phyloP scores from a whole-genome alignment of 2,888 invertebrate genomes.

The Troglohyphantes excavatus region DNA sequence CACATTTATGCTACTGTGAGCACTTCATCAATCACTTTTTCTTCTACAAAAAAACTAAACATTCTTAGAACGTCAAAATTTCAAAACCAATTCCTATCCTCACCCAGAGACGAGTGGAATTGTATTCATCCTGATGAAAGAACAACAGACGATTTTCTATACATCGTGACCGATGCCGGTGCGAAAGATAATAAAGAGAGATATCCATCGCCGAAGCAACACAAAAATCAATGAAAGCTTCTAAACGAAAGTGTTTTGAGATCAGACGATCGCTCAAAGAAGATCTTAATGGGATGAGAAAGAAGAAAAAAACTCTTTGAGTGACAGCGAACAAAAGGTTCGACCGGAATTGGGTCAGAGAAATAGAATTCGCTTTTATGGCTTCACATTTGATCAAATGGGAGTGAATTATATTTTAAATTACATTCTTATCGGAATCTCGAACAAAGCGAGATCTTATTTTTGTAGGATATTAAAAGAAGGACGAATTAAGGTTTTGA shows the following conservation, averaged over 20 bases:
- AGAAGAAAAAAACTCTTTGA: background rate
- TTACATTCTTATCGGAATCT: background rate
- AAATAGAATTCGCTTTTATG: constrained; percentile 4
- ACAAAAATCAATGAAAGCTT: background rate
- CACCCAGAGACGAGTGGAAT: too few species aligned
- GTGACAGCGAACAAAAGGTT: background rate
- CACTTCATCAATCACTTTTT: too few species aligned
- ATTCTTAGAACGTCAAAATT: too few species aligned
- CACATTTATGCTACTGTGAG: too few species aligned
- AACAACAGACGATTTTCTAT: too few species aligned
- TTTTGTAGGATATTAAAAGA: background rate
- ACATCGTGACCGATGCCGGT: too few species aligned
- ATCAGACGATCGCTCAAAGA: background rate
- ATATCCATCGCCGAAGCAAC: background rate
- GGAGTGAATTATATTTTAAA: background rate
- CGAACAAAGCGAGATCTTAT: background rate
- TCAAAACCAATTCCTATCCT: too few species aligned
- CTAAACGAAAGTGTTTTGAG: background rate
- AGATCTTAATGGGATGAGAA: background rate
- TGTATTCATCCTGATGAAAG: too few species aligned
- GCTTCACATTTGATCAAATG: background rate
- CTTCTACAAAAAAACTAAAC: too few species aligned
- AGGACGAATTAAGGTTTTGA: background rate
- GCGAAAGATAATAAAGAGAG: too few species aligned
- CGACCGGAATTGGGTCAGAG: background rate